phyloP scores from a whole-genome alignment of 2,888 invertebrate species.

The Cephonodes hylas region DNA sequence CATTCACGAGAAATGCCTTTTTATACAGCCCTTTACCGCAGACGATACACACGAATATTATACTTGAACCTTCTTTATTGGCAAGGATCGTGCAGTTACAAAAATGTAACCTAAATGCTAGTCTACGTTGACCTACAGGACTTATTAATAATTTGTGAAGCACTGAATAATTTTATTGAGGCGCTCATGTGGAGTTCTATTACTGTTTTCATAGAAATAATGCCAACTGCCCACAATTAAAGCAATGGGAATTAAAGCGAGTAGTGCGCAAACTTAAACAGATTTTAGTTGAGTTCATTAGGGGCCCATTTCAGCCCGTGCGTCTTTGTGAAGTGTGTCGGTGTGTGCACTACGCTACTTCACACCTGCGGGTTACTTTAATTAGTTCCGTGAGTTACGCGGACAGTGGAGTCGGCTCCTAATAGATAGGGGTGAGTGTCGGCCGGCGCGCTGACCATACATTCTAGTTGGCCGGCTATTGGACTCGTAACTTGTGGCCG shows the following conservation, averaged over 20 bases:
- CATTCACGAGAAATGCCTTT: neutral
- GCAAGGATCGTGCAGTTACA: too few relatives aligned
- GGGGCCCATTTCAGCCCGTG: constrained; percentile 24
- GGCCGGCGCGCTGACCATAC: neutral
- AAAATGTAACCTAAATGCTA: too few relatives aligned
- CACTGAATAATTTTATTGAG: too few relatives aligned
- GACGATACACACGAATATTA: neutral
- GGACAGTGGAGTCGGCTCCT: neutral
- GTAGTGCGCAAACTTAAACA: constrained; percentile 18
- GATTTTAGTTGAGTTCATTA: constrained; percentile 18
- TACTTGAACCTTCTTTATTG: neutral
- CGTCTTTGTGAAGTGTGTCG: constrained; percentile 26
- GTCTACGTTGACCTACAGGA: too few relatives aligned
- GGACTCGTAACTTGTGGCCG: neutral
- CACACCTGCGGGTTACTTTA: constrained; percentile 21
- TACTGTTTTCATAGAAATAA: constrained; percentile 20
- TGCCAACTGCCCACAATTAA: constrained; percentile 27
- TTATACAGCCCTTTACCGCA: neutral
- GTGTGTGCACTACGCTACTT: constrained; percentile 8
- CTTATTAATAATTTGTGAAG: too few relatives aligned
- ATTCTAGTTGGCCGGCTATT: neutral
- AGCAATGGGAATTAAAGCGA: constrained; percentile 33
- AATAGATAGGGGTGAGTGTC: constrained; percentile 4
- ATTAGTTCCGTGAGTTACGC: constrained; percentile 18
- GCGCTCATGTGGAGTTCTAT: too few relatives aligned